A percentile compares a stretch with the other conserved stretches of the same genome.
Evolutionary conservation across 37 sponge, comb jelly and placozoan genomes (phyloP).

Genomic region (Halichondria panicea): DNA sequence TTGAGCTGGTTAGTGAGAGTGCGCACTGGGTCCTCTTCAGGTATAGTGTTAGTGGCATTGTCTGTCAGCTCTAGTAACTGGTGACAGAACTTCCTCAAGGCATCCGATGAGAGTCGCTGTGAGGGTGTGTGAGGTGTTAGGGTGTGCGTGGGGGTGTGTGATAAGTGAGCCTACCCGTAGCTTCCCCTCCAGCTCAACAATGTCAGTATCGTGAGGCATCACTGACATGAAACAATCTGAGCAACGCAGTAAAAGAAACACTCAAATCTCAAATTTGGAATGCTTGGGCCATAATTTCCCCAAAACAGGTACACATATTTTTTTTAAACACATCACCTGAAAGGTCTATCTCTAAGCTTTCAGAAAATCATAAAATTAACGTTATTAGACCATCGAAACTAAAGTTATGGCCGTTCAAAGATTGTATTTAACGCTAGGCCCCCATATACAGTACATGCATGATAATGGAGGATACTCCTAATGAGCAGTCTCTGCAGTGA

Average conservation of each 20-base stretch:
- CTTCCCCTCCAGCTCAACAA: conserved; percentile 29
- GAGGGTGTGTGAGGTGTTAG: not conserved
- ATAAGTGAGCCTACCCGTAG: conserved; percentile 25
- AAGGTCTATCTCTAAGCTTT: too few species aligned
- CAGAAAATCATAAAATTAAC: too few species aligned
- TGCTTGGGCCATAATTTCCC: too few species aligned
- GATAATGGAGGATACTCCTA: conserved; percentile 41
- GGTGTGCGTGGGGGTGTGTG: not conserved
- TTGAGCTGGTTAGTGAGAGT: conserved; percentile 17
- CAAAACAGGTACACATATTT: too few species aligned
- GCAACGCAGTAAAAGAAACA: conserved; percentile 1
- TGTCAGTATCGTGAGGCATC: conserved; percentile 5
- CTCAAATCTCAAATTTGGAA: not conserved
- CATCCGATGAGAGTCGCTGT: conserved; percentile 30
- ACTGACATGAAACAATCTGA: conserved; percentile 33
- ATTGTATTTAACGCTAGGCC: too few species aligned
- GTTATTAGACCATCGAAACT: too few species aligned
- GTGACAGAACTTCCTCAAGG: conserved; percentile 12
- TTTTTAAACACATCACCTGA: too few species aligned
- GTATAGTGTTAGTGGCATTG: not conserved
- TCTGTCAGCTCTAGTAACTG: conserved; percentile 42
- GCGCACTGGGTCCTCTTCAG: not conserved
- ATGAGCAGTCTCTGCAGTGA: conserved; percentile 37
- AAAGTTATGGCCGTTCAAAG: too few species aligned
- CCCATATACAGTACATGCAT: not conserved